Percentiles rank a stretch among this genome's conserved stretches.
These are phyloP conservation scores for Odontesthes bonariensis DNA, from an alignment of 2,113 vertebrate genomes.

Conservation along the genomic window DNA sequence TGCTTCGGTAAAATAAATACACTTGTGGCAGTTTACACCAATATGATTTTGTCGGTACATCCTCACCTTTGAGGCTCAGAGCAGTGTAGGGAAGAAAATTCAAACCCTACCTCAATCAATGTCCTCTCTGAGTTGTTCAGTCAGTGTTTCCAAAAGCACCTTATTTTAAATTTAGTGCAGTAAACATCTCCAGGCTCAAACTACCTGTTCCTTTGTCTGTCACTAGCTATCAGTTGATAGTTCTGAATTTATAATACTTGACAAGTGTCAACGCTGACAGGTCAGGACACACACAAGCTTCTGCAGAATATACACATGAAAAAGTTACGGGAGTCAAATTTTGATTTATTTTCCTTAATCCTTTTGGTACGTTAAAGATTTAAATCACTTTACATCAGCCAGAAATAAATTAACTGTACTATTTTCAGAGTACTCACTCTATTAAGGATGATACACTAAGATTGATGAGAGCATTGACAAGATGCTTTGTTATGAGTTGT, in stretches of 20 bases:
- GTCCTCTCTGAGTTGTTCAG: conserved; percentile 9
- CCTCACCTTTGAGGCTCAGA: conserved; percentile 43
- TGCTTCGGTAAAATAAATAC: conserved; percentile 30
- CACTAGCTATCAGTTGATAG: conserved; percentile 23
- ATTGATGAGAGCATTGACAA: too few species aligned
- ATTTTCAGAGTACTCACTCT: not conserved
- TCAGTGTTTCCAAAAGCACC: conserved; percentile 6
- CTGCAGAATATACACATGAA: not conserved
- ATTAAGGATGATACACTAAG: not conserved
- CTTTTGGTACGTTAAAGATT: conserved; percentile 20
- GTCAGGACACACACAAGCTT: conserved; percentile 5
- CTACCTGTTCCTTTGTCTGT: conserved; percentile 11
- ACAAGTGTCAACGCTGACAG: conserved; percentile 15
- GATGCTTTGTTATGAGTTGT: too few species aligned
- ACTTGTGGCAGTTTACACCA: not conserved
- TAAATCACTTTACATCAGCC: conserved; percentile 10
- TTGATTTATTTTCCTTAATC: conserved; percentile 5
- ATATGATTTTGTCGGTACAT: conserved; percentile 16
- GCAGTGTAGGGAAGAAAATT: conserved; percentile 19
- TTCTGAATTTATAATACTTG: conserved; percentile 34
- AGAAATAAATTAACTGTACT: not conserved
- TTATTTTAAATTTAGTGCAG: conserved; percentile 18
- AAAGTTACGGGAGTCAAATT: not conserved
- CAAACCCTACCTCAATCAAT: conserved; percentile 38
- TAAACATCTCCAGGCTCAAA: conserved; percentile 1